phyloP scores from a whole-genome alignment of 2,797 vertebrate species.

The Eospalax fontanierii region DNA sequence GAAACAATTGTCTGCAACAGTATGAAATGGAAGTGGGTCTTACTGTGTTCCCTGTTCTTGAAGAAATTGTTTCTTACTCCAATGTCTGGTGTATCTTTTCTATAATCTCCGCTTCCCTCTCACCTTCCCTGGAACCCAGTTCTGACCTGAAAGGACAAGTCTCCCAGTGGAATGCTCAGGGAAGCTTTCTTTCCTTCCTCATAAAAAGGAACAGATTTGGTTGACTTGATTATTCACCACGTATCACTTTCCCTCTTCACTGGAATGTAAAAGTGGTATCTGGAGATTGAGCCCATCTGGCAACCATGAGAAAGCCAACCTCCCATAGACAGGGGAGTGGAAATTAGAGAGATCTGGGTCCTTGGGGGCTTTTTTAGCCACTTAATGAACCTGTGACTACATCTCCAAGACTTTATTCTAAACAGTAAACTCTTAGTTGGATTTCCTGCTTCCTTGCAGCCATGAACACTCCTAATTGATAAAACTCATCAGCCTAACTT shows the following conservation, averaged over 20 bases:
- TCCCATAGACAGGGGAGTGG: neutral
- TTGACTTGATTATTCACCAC: neutral
- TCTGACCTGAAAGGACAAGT: neutral
- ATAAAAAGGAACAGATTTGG: neutral
- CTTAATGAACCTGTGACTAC: neutral
- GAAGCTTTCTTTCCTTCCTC: conserved; percentile 6
- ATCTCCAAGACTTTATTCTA: neutral
- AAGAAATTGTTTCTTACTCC: conserved; percentile 27
- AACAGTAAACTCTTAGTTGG: neutral
- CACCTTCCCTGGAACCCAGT: neutral
- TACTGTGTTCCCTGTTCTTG: neutral
- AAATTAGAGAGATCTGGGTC: neutral
- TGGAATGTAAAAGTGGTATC: neutral
- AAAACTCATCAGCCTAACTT: neutral
- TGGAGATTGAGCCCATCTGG: neutral
- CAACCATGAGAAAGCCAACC: neutral
- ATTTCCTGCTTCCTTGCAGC: conserved; percentile 45
- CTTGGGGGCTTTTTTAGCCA: neutral
- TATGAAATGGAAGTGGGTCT: conserved; percentile 43
- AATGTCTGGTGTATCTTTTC: neutral
- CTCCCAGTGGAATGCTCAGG: neutral
- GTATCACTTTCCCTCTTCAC: neutral
- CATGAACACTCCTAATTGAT: neutral
- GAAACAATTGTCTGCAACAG: neutral
- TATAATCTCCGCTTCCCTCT: neutral